Evolutionary conservation across 2,113 vertebrate species (phyloP).

Genomic region (Galbula dea): DNA sequence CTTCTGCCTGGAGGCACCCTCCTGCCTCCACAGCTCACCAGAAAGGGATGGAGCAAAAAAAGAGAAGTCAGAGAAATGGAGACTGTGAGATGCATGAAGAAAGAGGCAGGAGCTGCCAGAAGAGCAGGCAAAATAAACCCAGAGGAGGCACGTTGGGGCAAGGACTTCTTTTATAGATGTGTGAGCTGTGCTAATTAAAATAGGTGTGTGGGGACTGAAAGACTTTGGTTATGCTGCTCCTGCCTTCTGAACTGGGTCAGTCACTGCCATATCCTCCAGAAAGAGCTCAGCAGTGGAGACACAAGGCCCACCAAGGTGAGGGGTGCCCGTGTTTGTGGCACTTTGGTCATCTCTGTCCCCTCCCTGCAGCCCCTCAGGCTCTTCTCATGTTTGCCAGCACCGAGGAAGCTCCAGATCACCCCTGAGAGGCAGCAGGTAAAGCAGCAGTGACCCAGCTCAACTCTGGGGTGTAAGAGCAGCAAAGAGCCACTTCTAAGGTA

Average conservation of each 20-base stretch:
- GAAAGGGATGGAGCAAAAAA: neutral
- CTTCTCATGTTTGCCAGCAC: neutral
- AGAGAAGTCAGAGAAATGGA: neutral
- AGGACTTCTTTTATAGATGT: neutral
- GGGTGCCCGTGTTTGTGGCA: fast-evolving
- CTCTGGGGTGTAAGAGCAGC: neutral
- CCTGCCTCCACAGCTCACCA: neutral
- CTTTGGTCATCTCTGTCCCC: neutral
- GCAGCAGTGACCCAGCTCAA: neutral
- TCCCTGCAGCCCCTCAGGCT: neutral
- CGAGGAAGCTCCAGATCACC: neutral
- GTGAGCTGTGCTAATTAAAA: neutral
- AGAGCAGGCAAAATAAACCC: neutral
- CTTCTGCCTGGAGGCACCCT: neutral
- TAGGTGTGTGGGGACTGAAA: fast-evolving
- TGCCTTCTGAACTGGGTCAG: neutral
- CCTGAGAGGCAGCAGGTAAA: neutral
- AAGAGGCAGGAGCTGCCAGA: neutral
- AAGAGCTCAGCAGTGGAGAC: neutral
- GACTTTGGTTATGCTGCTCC: neutral
- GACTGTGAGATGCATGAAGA: neutral
- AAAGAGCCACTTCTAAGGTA: neutral
- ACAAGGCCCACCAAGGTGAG: neutral
- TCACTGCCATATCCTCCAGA: neutral
- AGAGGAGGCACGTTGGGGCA: neutral